A percentile compares a stretch with the other conserved stretches of the same genome.
phyloP scores from a whole-genome alignment of 2,888 invertebrate species.

The Pilophorus perplexus region DNA sequence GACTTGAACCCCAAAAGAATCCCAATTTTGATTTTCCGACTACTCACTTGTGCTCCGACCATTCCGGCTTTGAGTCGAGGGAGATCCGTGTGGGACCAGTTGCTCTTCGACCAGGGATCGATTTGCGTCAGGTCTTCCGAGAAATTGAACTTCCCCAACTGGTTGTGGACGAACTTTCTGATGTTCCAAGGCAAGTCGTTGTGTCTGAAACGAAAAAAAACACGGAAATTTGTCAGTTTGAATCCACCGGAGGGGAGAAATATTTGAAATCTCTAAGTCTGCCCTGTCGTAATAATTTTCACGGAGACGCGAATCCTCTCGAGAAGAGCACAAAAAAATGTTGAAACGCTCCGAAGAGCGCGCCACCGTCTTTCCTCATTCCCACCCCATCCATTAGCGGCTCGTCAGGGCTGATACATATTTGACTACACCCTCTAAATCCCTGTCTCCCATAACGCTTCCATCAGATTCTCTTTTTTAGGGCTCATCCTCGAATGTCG shows the following conservation, averaged over 20 bases:
- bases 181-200: constrained; percentile 87
- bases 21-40: background rate
- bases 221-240: background rate
- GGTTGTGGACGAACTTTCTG: constrained; percentile 81
- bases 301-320: background rate
- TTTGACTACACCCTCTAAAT: background rate
- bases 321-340: background rate
- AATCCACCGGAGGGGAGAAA: background rate
- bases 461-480: no score
- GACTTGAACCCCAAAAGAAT: no score
- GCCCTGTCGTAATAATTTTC: background rate
- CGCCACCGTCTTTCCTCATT: background rate
- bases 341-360: background rate
- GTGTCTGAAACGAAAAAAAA: constrained; percentile 47
- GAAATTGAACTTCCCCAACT: constrained; percentile 66
- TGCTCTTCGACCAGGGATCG: constrained; percentile 80
- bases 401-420: background rate
- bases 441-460: no score
- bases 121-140: constrained; percentile 64
- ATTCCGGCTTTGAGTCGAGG: constrained; percentile 76
- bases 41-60: constrained; percentile 75
- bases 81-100: constrained; percentile 92
- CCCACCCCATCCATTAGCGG: background rate
- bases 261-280: no score
- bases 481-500: no score